Conservation (phyloP, 2,113 vertebrate genomes). For the Cynoglossus semilaevis region DNA sequence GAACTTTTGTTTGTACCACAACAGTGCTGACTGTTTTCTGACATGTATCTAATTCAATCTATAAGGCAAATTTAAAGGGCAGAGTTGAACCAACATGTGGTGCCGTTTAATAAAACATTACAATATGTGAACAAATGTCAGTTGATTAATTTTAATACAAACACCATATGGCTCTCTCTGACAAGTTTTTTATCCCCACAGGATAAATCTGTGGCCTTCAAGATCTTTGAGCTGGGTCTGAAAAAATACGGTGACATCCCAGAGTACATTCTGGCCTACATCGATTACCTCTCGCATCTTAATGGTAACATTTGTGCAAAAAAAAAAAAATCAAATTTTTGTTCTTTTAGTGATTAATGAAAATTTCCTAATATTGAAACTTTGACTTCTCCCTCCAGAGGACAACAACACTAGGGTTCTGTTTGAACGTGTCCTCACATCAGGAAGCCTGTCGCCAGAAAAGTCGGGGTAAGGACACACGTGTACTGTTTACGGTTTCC, state of each 20-base stretch:
- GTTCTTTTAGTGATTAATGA: neutral
- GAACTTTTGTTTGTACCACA: no score
- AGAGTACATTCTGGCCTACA: conserved; percentile 98
- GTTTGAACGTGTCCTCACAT: conserved; percentile 98
- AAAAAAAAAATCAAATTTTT: neutral
- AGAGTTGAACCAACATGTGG: no score
- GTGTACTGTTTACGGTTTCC: no score
- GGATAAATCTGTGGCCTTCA: conserved; percentile 99
- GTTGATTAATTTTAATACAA: no score
- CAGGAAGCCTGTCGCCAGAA: conserved; percentile 95
- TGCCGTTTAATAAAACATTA: no score
- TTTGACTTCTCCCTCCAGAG: conserved; percentile 75
- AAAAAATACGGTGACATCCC: conserved; percentile 99
- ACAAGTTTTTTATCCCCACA: conserved; percentile 67
- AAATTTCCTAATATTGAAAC: neutral
- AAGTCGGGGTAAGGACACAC: conserved; percentile 86
- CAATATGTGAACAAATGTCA: no score
- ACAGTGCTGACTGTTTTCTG: no score
- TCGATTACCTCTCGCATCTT: conserved; percentile 98
- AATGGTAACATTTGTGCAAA: conserved; percentile 83
- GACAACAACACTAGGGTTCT: conserved; percentile 99
- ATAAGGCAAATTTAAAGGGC: no score
- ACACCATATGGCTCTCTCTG: no score
- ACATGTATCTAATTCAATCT: no score
- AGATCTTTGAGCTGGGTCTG: conserved; percentile 98